Evolutionary conservation across 2,797 vertebrate genomes (phyloP).

Genomic region (Fringilla coelebs): DNA sequence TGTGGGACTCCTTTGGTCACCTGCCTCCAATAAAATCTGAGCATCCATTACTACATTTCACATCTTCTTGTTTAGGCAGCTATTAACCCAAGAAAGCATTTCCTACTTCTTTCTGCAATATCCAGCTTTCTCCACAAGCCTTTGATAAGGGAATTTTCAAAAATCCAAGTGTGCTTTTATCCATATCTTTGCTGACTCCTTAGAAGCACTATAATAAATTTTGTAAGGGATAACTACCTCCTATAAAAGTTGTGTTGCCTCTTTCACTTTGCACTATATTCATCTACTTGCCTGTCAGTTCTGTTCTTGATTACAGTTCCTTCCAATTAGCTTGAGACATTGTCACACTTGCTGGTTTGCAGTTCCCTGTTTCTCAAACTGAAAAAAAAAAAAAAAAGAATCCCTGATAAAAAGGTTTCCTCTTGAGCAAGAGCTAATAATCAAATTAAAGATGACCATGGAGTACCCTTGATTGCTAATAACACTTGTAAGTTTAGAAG

Average conservation of each 20-base stretch:
- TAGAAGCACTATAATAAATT: background rate
- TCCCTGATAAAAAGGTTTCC: background rate
- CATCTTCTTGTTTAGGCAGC: background rate
- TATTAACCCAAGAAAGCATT: background rate
- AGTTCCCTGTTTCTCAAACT: background rate
- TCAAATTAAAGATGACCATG: background rate
- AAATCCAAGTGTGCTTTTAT: background rate
- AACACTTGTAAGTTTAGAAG: background rate
- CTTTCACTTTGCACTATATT: background rate
- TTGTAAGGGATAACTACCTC: background rate
- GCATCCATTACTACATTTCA: background rate
- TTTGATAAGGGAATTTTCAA: background rate
- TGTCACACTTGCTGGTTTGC: background rate
- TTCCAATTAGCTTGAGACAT: background rate
- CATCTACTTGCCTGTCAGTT: background rate
- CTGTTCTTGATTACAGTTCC: constrained; percentile 15
- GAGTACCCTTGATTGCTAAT: background rate
- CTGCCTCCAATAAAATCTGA: background rate
- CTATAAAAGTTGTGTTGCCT: background rate
- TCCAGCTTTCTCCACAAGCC: background rate
- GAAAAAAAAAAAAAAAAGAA: background rate
- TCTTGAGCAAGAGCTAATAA: background rate
- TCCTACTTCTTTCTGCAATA: background rate
- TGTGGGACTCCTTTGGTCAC: background rate
- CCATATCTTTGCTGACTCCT: background rate